A percentile compares a stretch with the other conserved stretches of the same genome.
Conservation (phyloP, 2,888 invertebrate genomes). For the Lacanobia oleracea region DNA sequence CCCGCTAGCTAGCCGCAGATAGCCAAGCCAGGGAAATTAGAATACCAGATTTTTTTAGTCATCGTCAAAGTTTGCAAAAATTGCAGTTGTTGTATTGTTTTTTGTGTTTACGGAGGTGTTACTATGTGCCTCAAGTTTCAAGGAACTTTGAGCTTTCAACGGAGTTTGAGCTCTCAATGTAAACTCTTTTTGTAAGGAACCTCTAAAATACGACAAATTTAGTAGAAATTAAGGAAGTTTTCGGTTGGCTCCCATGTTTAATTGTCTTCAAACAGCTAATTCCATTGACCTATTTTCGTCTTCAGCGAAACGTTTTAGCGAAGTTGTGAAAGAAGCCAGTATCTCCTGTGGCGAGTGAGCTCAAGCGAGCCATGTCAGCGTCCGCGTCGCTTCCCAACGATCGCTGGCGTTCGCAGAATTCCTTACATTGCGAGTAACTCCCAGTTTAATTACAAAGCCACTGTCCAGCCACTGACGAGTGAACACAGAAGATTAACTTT, state of each 20-base stretch:
- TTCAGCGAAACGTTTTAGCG: constrained; percentile 26
- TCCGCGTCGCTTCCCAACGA: constrained; percentile 31
- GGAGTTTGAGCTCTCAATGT: too few species aligned
- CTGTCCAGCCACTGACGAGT: constrained; percentile 43
- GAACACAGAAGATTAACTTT: constrained; percentile 49
- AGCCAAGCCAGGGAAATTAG: constrained; percentile 78
- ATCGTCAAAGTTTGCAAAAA: constrained; percentile 52
- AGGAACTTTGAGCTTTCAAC: too few species aligned
- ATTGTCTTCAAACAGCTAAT: constrained; percentile 7
- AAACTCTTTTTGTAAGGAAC: background rate
- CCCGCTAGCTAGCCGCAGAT: constrained; percentile 79
- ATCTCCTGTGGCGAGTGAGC: constrained; percentile 28
- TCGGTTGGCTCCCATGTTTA: background rate
- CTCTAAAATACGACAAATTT: background rate
- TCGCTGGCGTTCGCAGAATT: constrained; percentile 58
- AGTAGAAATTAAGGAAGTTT: background rate
- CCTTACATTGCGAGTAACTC: constrained; percentile 50
- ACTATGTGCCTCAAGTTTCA: background rate
- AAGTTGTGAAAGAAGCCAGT: constrained; percentile 25
- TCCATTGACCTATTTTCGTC: constrained; percentile 16
- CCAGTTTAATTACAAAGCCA: constrained; percentile 64
- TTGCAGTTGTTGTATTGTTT: constrained; percentile 23
- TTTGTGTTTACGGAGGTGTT: background rate
- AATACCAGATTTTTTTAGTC: constrained; percentile 66
- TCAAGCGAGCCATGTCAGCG: constrained; percentile 37